A percentile compares a stretch with the other conserved stretches of the same genome.
Evolutionary conservation across 2,113 vertebrate species (phyloP).

Genomic region (Poicephalus gulielmi): DNA sequence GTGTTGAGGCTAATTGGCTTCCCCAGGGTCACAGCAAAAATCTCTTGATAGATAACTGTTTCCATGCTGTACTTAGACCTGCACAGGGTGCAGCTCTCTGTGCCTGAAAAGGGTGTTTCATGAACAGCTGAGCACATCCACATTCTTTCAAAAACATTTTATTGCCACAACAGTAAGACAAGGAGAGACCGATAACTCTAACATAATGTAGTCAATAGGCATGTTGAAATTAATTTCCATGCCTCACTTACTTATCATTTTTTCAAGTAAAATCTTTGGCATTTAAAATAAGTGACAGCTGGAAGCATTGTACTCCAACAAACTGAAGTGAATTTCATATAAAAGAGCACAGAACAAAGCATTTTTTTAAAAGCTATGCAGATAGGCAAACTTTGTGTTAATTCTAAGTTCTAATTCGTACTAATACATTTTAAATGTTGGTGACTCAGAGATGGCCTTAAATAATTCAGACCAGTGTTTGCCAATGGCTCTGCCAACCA

Average conservation of each 20-base stretch:
- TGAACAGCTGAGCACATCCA: background rate
- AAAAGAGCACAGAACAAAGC: background rate
- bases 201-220: background rate
- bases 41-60: background rate
- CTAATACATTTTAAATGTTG: slow-evolving; percentile 57
- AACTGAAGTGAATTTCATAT: background rate
- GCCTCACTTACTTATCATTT: background rate
- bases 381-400: slow-evolving; percentile 53
- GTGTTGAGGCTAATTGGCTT: background rate
- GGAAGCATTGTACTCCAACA: background rate
- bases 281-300: background rate
- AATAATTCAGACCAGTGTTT: slow-evolving; percentile 67
- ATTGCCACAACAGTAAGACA: background rate
- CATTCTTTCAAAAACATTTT: background rate
- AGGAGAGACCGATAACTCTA: background rate
- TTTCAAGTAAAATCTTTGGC: background rate
- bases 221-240: background rate
- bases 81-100: background rate
- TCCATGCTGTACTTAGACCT: background rate
- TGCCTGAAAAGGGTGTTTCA: background rate
- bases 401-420: slow-evolving; percentile 68
- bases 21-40: background rate
- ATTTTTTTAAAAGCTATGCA: slow-evolving; percentile 18
- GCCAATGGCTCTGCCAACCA: slow-evolving; percentile 40
- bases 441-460: background rate